Base-by-base conservation (phyloP, 2,113 vertebrate species). In the Cnemophilus loriae region DNA sequence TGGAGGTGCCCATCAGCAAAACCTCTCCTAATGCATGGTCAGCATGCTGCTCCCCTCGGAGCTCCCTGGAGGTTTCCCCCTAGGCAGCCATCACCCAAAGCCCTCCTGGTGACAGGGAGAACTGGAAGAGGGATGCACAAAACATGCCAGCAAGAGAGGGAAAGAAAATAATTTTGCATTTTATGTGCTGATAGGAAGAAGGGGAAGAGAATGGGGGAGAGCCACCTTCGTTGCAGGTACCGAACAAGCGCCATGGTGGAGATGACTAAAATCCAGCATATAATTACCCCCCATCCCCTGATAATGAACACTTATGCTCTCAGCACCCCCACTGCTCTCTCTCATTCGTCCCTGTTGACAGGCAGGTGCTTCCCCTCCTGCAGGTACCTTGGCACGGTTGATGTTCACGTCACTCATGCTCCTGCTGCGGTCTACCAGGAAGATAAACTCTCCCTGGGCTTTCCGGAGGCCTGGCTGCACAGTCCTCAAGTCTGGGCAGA, bases 381-480 rank as follows among this genome's bases (percentile, higher is more conserved):
- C 12, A 4, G 42, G 85, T 97, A 99, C 99, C 99, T 99, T 99
- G 77, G 99, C 98, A 0, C 76, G 95, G 89, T 44, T 97, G 95
- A 99, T 99, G 95, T 95, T 99, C 21, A 92, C 70, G 1, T 97
- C 98, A 1, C 98, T 99, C 99, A 99, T 99, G 96, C 98, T 99
- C 78, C 98, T 98, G 10, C 99, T 99, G 90, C 99, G 97, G 95
- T 99, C 99, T 0, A 99, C 73, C n/a, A 99, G 99, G 97, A 99
- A 99, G 97, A 99, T 98, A 33, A 99, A 99, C 94, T 99, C 99
- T 2, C 99, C 98, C 1, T 99, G 98, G 60, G 98, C 97, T 93
- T 97, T 98, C 69, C 81, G 97, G 81, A 99, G 98, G 95, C 98
- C 98, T 0, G 98, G 98, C 84, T 98, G 98, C 60, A 96, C 32